Conservation (phyloP, 92 coral and sea anemone genomes). For the Virgularia gustaviana region DNA sequence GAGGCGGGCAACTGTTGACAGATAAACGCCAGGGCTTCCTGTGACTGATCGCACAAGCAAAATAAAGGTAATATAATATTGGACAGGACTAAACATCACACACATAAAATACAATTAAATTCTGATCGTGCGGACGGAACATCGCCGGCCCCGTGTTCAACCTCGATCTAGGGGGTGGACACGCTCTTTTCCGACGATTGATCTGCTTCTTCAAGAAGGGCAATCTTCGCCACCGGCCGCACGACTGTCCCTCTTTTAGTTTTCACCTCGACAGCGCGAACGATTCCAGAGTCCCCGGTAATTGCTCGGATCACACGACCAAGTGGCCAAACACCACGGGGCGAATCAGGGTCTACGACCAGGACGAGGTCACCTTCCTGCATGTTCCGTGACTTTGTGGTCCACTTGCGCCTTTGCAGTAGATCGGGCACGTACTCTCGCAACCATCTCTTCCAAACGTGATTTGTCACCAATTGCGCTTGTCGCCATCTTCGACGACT, state of each 20-base stretch:
- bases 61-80: too few relatives aligned
- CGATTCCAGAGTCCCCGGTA: not conserved
- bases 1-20: too few relatives aligned
- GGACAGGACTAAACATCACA: too few relatives aligned
- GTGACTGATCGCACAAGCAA: too few relatives aligned
- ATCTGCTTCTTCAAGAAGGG: not conserved
- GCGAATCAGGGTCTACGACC: not conserved
- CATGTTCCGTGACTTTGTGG: not conserved
- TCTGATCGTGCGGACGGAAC: too few relatives aligned
- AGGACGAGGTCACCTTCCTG: not conserved
- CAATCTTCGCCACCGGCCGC: slow-evolving; percentile 8
- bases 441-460: too few relatives aligned
- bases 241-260: not conserved
- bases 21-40: too few relatives aligned
- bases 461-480: too few relatives aligned
- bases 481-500: too few relatives aligned
- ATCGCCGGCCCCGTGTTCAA: too few relatives aligned
- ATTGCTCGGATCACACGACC: slow-evolving; percentile 1
- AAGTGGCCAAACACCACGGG: not conserved
- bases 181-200: not conserved
- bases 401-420: not conserved
- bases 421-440: not conserved
- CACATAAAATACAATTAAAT: too few relatives aligned
- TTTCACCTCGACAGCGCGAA: slow-evolving; percentile 1
- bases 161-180: too few relatives aligned